Evolutionary conservation across 2,797 vertebrate species (phyloP).

Genomic region (Leptoclinus maculatus): DNA sequence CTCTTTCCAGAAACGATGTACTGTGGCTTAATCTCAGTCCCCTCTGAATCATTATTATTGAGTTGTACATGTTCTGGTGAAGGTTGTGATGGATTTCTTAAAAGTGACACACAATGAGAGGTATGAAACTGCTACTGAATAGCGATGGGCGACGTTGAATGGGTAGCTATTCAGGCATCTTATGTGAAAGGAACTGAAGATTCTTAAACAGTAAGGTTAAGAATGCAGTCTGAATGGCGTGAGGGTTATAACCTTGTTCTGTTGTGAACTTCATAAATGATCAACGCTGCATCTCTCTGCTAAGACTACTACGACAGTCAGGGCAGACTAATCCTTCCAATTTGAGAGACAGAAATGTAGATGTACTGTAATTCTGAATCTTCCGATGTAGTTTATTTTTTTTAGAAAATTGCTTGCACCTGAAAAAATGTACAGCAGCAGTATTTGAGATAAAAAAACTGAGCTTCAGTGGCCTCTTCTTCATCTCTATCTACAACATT

Average conservation of each 20-base stretch:
- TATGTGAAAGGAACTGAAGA: slow-evolving; percentile 22
- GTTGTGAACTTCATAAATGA: slow-evolving; percentile 7
- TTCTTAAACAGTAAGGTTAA: slow-evolving; percentile 30
- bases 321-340: background rate
- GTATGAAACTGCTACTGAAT: slow-evolving; percentile 44
- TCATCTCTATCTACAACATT: background rate
- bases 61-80: background rate
- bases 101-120: slow-evolving; percentile 32
- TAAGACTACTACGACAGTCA: background rate
- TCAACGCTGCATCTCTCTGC: slow-evolving; percentile 1
- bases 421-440: slow-evolving; percentile 7
- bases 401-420: background rate
- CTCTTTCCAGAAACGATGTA: slow-evolving; percentile 4
- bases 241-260: slow-evolving; percentile 35
- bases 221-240: slow-evolving; percentile 23
- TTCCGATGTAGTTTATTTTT: background rate
- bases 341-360: background rate
- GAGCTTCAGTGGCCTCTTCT: background rate
- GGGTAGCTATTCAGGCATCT: slow-evolving; percentile 16
- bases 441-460: background rate
- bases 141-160: background rate
- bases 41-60: slow-evolving; percentile 11
- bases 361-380: background rate
- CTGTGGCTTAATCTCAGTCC: background rate
- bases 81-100: slow-evolving; percentile 29